Conservation (phyloP, 2,797 vertebrate species). For the Poeciliopsis paucimaculata region DNA sequence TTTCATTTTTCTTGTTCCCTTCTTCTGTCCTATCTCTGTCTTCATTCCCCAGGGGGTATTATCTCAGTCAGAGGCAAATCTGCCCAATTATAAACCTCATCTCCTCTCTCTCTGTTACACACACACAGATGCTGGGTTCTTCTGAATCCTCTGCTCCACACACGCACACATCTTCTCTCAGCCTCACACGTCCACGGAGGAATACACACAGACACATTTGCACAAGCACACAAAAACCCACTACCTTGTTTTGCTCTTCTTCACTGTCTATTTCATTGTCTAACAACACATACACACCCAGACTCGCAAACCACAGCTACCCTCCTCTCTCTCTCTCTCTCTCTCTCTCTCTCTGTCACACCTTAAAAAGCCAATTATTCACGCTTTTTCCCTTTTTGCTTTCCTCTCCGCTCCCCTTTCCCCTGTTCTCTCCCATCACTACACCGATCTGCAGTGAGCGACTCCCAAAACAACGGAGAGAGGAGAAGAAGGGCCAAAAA, state of each 20-base stretch:
- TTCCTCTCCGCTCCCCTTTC: constrained; percentile 53
- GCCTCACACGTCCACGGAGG: constrained; percentile 38
- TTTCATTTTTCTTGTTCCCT: constrained; percentile 39
- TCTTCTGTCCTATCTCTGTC: constrained; percentile 56
- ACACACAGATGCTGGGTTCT: constrained; percentile 21
- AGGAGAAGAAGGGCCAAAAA: constrained; percentile 48
- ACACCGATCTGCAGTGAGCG: constrained; percentile 65
- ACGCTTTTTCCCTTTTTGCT: constrained; percentile 67
- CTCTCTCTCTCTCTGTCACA: constrained; percentile 74
- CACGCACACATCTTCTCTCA: constrained; percentile 29
- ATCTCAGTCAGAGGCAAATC: constrained; percentile 83
- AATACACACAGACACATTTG: constrained; percentile 54
- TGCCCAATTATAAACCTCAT: constrained; percentile 85
- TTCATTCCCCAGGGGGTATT: constrained; percentile 80
- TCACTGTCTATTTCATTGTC: constrained; percentile 64
- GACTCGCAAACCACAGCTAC: constrained; percentile 45
- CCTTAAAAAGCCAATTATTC: constrained; percentile 86
- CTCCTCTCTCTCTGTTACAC: constrained; percentile 49
- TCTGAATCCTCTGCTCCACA: constrained; percentile 35
- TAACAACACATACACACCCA: constrained; percentile 41
- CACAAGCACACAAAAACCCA: constrained; percentile 52
- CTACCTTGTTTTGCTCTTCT: constrained; percentile 62
- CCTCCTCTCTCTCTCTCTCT: constrained; percentile 34
- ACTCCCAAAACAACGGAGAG: constrained; percentile 43
- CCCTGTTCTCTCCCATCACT: constrained; percentile 58